Percentiles rank a stretch among this genome's conserved stretches.
These are phyloP conservation scores for Trididemnum clinides DNA, from an alignment of 23 tunicate species.

Conservation along the genomic window DNA sequence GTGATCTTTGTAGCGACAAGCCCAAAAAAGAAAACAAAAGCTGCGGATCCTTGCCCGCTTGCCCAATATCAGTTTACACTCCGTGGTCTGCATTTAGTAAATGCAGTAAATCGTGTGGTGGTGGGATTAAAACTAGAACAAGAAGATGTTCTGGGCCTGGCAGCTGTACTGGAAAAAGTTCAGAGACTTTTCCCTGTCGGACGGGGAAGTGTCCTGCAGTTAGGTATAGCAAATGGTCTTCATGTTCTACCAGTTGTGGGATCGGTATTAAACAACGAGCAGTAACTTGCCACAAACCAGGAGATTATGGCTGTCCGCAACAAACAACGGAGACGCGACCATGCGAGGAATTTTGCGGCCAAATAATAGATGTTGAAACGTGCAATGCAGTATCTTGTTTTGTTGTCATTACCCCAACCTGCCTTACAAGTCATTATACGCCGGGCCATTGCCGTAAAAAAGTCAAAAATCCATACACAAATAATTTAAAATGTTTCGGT, in stretches of 20 bases:
- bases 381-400: constrained; percentile 5
- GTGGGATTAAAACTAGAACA: constrained; percentile 15
- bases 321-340: not conserved
- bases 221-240: constrained; percentile 2
- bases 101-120: constrained; percentile 26
- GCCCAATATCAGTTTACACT: not conserved
- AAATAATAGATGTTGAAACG: not conserved
- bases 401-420: not conserved
- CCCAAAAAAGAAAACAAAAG: not conserved
- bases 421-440: not conserved
- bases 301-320: constrained; percentile 9
- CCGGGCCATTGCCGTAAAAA: not conserved
- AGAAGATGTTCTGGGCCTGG: not conserved
- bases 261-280: not conserved
- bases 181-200: not conserved
- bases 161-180: not conserved
- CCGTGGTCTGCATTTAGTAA: not conserved
- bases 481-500: too few species aligned
- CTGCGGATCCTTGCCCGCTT: not conserved
- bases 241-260: constrained; percentile 15
- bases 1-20: constrained; percentile 8
- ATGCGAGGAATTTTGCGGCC: not conserved
- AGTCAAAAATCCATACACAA: too few species aligned
- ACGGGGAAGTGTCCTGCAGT: constrained; percentile 19
- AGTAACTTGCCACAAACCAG: not conserved